Percentiles rank a stretch among this genome's conserved stretches.
phyloP scores from a whole-genome alignment of 2,888 invertebrate genomes.

The Protonemura montana region DNA sequence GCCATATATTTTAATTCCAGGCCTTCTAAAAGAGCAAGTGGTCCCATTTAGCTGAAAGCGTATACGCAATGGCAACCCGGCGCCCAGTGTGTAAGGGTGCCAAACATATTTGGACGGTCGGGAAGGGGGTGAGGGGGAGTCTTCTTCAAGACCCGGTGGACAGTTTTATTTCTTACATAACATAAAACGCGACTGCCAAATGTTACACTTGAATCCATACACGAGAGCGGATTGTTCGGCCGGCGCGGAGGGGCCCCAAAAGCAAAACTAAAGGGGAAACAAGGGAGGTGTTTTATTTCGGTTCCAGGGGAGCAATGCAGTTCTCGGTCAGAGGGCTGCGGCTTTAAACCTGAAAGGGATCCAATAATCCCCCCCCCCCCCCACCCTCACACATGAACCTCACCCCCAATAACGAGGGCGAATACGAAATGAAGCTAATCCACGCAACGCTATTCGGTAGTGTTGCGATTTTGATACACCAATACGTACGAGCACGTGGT shows the following conservation, averaged over 20 bases:
- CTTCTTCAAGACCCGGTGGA: background rate
- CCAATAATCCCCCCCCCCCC: background rate
- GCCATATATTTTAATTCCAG: background rate
- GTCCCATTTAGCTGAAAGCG: background rate
- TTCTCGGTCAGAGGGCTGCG: background rate
- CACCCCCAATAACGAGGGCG: background rate
- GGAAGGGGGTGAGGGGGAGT: background rate
- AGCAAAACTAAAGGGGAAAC: background rate
- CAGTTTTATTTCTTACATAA: background rate
- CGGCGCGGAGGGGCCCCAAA: background rate
- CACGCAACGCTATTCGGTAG: background rate
- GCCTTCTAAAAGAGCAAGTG: background rate
- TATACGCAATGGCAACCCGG: too few species aligned
- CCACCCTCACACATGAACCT: too few species aligned
- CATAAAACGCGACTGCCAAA: background rate
- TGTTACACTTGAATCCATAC: conserved; percentile 7
- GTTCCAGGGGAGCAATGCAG: background rate
- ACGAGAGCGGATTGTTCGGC: background rate
- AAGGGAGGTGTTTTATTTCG: background rate
- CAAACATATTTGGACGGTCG: background rate
- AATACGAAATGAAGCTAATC: background rate
- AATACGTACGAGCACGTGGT: background rate
- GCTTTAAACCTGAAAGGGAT: conserved; percentile 4
- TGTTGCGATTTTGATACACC: background rate
- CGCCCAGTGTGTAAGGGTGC: background rate